Base-by-base conservation (phyloP, 2,113 vertebrate species). In the Ophthalmolycus amberensis region DNA sequence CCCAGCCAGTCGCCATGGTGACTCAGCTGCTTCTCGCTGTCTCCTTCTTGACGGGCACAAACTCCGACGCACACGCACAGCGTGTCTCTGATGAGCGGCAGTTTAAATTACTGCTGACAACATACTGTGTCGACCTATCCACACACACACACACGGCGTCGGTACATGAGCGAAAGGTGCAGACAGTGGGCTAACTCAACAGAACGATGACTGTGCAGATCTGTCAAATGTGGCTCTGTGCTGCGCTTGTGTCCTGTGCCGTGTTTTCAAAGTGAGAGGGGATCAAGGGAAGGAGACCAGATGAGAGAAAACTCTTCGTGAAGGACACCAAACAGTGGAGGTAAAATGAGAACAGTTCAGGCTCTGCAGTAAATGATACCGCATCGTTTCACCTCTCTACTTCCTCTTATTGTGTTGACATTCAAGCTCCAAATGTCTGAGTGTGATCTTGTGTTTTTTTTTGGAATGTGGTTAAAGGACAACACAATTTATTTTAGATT, bases 11-110 rank as follows among this genome's bases (percentile, higher is more conserved):
- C 72, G 74, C 86, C 85, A 91, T 88, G 81, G 90, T 92, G 90
- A 94, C 89, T 92, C 92, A 91, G 92, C 93, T 91, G 71, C 85
- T 89, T 80, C 75, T 82, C 62, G 44, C 81, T 80, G 76, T 88
- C 82, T 87, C 80, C n/a, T 60, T 20, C 62, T 74, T 86, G 86
- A 90, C 8, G 46, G 64, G 68, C 70, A 87, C 65, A 83, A 38
- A 40, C 77, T 66, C 71, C 4, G 46, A 76, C 82, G 75, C 77
- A 76, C 42, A 38, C 14, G 3, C 60, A 82, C 72, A 80, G 37
- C 16, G 27, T 38, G 67, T 76, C 40, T 71, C 68, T 91, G 85
- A 87, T 78, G 71, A 82, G 73, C 71, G 87, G 77, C 80, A 86
- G 71, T 88, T 89, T 78, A 82, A 75, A 91, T 92, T 86, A 89